These are phyloP conservation scores for Cossypha dichroa DNA, from an alignment of 2,797 vertebrate genomes.

Conservation along the genomic window DNA sequence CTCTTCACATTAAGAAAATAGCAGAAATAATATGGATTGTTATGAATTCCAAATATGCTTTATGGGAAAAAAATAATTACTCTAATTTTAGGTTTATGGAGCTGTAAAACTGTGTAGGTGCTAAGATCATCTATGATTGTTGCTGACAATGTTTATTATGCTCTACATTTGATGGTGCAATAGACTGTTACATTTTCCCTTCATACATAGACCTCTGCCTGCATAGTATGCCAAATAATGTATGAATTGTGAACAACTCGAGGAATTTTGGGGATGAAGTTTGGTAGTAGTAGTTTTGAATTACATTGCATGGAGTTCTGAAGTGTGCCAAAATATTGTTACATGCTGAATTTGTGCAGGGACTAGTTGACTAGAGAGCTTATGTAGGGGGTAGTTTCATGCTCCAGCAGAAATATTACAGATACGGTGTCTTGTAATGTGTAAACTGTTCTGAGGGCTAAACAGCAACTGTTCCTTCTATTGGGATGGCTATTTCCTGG, in stretches of 20 bases:
- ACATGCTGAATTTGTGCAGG: neutral
- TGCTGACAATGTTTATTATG: neutral
- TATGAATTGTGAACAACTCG: neutral
- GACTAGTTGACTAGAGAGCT: neutral
- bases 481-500: neutral
- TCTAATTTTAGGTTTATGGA: neutral
- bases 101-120: neutral
- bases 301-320: neutral
- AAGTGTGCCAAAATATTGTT: neutral
- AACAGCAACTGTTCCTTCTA: neutral
- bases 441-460: neutral
- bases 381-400: neutral
- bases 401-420: neutral
- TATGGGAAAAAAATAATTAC: neutral
- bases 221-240: neutral
- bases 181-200: neutral
- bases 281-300: neutral
- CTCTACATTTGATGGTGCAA: neutral
- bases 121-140: neutral
- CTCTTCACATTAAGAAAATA: neutral
- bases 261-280: neutral
- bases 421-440: rapidly evolving
- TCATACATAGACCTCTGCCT: neutral
- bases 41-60: neutral
- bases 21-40: neutral